phyloP scores from a whole-genome alignment of 2,888 invertebrate species.

The Harpalus rufipes region DNA sequence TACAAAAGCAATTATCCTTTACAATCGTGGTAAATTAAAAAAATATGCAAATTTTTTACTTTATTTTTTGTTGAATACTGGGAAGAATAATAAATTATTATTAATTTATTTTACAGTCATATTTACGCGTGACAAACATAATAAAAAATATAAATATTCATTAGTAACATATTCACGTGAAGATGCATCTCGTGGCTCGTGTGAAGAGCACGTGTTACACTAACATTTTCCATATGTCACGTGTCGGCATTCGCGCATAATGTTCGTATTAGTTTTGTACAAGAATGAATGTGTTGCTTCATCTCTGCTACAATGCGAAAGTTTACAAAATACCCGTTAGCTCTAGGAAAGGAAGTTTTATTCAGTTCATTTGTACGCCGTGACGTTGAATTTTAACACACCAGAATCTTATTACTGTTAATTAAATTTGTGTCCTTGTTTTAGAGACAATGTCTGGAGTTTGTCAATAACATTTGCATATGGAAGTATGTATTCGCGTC shows the following conservation, averaged over 20 bases:
- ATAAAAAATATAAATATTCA: conserved; percentile 5
- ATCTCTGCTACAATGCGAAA: conserved; percentile 3
- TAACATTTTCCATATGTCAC: conserved; percentile 40
- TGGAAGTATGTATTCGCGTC: not conserved
- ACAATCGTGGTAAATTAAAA: too few relatives aligned
- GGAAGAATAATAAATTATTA: not conserved
- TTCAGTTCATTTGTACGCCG: not conserved
- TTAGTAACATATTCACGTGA: conserved; percentile 18
- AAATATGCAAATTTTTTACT: not conserved
- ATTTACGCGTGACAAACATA: not conserved
- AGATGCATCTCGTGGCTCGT: not conserved
- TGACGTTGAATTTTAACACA: conserved; percentile 9
- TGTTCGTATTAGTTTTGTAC: not conserved
- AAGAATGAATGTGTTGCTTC: not conserved
- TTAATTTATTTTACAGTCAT: not conserved
- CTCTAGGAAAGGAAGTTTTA: not conserved
- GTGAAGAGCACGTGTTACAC: not conserved
- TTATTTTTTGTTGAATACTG: not conserved
- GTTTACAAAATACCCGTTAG: conserved; percentile 27
- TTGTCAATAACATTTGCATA: not conserved
- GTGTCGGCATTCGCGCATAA: conserved; percentile 19
- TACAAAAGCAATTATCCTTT: too few relatives aligned
- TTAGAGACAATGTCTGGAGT: not conserved
- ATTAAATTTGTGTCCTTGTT: not conserved
- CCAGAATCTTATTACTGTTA: conserved; percentile 3